Evolutionary conservation across 2,797 vertebrate genomes (phyloP), one percentile per base, ranked within the genome.

Genomic region (Todus mexicanus): DNA sequence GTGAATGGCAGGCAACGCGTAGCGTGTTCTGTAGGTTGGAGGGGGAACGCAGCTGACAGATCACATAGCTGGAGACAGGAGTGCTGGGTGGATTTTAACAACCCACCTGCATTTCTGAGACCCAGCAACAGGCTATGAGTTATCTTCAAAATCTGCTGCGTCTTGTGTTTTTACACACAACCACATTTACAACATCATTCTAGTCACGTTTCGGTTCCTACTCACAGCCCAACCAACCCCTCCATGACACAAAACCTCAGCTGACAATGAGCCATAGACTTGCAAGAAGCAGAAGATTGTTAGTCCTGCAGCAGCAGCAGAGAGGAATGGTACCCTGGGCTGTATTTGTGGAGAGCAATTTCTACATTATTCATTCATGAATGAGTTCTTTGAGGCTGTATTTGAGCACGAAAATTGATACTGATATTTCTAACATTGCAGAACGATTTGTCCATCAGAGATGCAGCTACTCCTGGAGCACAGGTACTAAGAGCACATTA

Each of bases 311-410:
- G 61, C 50, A 82, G 33, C 4, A 3, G 63, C n/a, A 78, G 82
- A 72, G 79, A 82, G 23, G 19, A 15, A 78, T 61, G 38, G 25
- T 86, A 68, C 79, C 53, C 64, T 50, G 60, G 42, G 64, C 71
- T 95, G n/a, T 63, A 47, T 73, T 78, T 80, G 35, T 63, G 48
- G 47, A 89, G 63, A 91, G 66, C 26, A 66, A 87, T 74, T 85
- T 85, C 66, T 94, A 60, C 56, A 60, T 92, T 94, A 89, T 72
- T 92, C 69, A 82, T 94, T 75, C 38, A 33, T 16, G 19, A 89
- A 26, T 31, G 75, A 93, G 64, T 10, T 33, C 51, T 80, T 92
- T 17, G 25, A 51, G 40, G 50, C 22, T 72, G 66, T 72, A 73
- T 81, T 78, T 85, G 70, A 89, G 59, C 56, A 50, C 33, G 64